Conservation (phyloP, 2,888 invertebrate species). For the Cheilosia soror region DNA sequence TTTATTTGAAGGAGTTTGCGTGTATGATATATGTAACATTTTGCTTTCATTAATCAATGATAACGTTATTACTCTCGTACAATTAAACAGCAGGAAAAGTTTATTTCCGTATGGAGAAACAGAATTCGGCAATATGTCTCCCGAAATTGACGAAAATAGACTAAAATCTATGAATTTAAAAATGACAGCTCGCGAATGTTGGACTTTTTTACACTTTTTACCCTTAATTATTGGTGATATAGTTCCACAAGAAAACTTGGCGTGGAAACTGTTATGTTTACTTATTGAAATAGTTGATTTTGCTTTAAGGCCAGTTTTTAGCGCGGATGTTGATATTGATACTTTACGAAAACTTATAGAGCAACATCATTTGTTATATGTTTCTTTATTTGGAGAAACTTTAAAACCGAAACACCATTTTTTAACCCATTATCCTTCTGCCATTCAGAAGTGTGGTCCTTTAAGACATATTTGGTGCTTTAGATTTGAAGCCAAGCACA, state of each 20-base stretch:
- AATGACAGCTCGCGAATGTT: slow-evolving; percentile 22
- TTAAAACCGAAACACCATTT: slow-evolving; percentile 32
- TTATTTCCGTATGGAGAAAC: no score
- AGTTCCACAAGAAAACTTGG: not conserved
- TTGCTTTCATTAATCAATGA: not conserved
- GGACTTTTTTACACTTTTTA: slow-evolving; percentile 18
- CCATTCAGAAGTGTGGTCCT: slow-evolving; percentile 21
- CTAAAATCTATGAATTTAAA: slow-evolving; percentile 2
- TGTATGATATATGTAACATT: slow-evolving; percentile 23
- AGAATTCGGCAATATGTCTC: no score
- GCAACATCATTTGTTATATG: slow-evolving; percentile 41
- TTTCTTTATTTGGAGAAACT: slow-evolving; percentile 22
- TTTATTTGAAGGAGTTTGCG: slow-evolving; percentile 26
- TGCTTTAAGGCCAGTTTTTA: not conserved
- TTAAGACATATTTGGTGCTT: slow-evolving; percentile 22
- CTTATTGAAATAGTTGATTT: not conserved
- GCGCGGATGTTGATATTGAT: not conserved
- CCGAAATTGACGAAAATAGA: not conserved
- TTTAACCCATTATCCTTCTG: slow-evolving; percentile 23
- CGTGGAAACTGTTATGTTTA: no score
- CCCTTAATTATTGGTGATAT: slow-evolving; percentile 10
- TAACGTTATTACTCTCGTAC: not conserved
- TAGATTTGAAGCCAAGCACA: slow-evolving; percentile 22
- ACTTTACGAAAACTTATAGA: slow-evolving; percentile 13
- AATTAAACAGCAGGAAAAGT: slow-evolving; percentile 4